A percentile compares a stretch with the other conserved stretches of the same genome.
Conservation (phyloP, 2,113 vertebrate genomes). For the Otocyon megalotis region DNA sequence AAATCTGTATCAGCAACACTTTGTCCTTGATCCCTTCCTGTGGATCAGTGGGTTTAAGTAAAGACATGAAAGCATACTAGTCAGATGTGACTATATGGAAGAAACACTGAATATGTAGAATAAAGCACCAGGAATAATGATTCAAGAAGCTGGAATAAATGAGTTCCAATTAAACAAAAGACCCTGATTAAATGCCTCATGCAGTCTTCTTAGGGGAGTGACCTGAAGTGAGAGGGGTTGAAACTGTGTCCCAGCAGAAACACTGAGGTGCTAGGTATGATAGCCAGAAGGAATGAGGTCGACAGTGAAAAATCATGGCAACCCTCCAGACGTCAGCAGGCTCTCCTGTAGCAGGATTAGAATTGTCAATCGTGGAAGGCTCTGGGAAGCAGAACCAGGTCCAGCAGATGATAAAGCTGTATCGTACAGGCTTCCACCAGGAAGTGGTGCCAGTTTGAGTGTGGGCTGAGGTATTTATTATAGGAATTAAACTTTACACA, state of each 20-base stretch:
- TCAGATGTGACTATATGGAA: background rate
- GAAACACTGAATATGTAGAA: constrained; percentile 3
- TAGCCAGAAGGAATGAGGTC: background rate
- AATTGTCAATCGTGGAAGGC: accelerated
- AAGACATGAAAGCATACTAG: background rate
- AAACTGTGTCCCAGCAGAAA: background rate
- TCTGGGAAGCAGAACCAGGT: background rate
- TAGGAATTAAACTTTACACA: constrained; percentile 28
- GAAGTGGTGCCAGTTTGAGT: background rate
- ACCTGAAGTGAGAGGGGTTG: background rate
- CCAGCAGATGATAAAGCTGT: background rate
- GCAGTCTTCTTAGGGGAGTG: background rate
- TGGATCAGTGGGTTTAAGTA: background rate
- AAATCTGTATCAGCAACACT: background rate
- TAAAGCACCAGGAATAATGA: background rate
- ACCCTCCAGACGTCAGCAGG: background rate
- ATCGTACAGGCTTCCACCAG: background rate
- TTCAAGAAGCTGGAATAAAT: background rate
- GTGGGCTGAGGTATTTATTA: background rate
- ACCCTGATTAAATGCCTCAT: background rate
- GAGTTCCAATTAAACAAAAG: background rate
- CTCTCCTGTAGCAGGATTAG: background rate
- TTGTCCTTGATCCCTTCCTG: background rate
- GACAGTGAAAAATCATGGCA: accelerated
- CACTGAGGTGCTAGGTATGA: background rate